These are phyloP conservation scores for Pogona vitticeps DNA, from an alignment of 2,113 vertebrate species.

Conservation along the genomic window DNA sequence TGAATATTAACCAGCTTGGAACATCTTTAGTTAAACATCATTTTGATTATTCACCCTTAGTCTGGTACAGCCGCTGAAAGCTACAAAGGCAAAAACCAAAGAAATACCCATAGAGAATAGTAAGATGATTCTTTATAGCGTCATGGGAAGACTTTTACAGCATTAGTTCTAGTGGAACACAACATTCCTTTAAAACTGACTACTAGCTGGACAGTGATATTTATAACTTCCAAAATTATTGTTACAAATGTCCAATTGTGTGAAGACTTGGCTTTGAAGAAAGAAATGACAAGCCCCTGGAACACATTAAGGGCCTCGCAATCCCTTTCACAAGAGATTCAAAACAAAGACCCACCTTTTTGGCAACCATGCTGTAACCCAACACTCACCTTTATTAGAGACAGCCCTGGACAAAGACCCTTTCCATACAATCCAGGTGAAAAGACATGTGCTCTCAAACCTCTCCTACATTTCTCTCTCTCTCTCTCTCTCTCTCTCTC, in stretches of 20 bases:
- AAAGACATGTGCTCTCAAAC: too few relatives aligned
- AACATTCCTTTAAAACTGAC: not conserved
- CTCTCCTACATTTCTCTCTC: too few relatives aligned
- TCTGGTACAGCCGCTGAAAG: not conserved
- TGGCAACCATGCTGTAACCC: not conserved
- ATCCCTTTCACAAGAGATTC: not conserved
- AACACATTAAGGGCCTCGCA: not conserved
- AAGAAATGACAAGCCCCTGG: not conserved
- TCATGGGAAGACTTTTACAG: not conserved
- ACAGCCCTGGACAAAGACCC: too few relatives aligned
- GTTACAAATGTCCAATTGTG: not conserved
- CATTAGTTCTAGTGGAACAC: not conserved
- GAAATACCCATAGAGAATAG: not conserved
- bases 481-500: too few relatives aligned
- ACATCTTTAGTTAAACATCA: constrained; percentile 6
- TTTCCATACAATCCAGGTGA: too few relatives aligned
- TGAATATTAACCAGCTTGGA: not conserved
- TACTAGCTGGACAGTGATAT: not conserved
- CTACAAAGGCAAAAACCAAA: not conserved
- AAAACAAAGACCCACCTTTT: not conserved
- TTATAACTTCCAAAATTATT: not conserved
- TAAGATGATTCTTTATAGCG: not conserved
- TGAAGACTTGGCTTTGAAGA: not conserved
- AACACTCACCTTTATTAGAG: too few relatives aligned
- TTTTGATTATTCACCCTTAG: not conserved